phyloP scores from a whole-genome alignment of 1,140 invertebrate genomes.

The Nasonia longicornis region DNA sequence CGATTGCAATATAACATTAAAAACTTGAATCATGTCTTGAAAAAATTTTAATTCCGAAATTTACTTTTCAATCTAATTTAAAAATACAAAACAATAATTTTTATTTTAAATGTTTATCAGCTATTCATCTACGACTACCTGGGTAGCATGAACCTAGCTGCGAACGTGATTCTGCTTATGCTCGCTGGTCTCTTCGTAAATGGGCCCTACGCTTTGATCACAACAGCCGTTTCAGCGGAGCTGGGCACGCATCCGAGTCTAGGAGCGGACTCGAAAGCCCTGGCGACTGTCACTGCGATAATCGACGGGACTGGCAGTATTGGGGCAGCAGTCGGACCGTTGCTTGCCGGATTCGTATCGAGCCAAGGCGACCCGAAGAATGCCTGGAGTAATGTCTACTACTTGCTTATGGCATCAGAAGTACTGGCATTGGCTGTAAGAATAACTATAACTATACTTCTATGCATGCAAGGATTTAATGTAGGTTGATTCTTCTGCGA shows the following conservation, averaged over 20 bases:
- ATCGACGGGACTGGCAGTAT: constrained; percentile 97
- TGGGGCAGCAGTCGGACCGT: constrained; percentile 90
- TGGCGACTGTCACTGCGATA: constrained; percentile 96
- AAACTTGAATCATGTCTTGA: no score
- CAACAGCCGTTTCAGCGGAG: constrained; percentile 95
- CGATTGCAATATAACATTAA: no score
- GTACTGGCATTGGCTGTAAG: constrained; percentile 81
- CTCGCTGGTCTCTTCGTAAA: constrained; percentile 89
- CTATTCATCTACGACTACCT: constrained; percentile 83
- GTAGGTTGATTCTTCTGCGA: background rate
- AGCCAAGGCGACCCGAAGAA: constrained; percentile 54
- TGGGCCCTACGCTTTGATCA: constrained; percentile 95
- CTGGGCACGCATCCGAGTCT: constrained; percentile 90
- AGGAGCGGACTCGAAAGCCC: constrained; percentile 86
- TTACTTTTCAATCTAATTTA: background rate
- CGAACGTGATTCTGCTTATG: constrained; percentile 81
- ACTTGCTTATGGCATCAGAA: constrained; percentile 90
- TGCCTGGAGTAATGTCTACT: constrained; percentile 91
- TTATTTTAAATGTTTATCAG: constrained; percentile 68
- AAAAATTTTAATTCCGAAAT: background rate
- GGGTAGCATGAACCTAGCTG: constrained; percentile 72
- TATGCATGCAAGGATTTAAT: background rate
- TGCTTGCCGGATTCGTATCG: constrained; percentile 88
- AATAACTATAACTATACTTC: background rate
- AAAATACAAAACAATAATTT: constrained; percentile 12